These are phyloP conservation scores for Eudyptes chrysolophus DNA, from an alignment of 2,113 vertebrate genomes.

Conservation along the genomic window DNA sequence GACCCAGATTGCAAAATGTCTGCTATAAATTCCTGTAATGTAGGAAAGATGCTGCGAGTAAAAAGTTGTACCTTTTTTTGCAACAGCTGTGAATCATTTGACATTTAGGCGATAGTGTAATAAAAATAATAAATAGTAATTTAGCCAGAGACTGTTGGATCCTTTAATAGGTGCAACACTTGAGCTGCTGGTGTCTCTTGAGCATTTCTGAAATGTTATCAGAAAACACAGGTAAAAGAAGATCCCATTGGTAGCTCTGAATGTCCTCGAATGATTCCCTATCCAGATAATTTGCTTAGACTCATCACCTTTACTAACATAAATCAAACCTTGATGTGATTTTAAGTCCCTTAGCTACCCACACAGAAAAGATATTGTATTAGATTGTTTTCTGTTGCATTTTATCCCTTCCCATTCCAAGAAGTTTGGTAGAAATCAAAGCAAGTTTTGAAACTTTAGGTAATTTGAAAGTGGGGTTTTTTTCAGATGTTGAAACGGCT, in stretches of 20 bases:
- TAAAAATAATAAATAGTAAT: conserved; percentile 64
- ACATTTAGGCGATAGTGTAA: conserved; percentile 49
- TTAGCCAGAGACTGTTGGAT: not conserved
- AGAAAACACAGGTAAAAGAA: conserved; percentile 7
- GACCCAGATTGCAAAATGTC: not conserved
- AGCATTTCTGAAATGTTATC: conserved; percentile 48
- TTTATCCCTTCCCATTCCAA: not conserved
- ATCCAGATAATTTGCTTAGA: conserved; percentile 48
- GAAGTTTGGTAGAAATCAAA: conserved; percentile 8
- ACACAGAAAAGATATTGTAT: conserved; percentile 17
- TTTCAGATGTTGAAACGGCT: not conserved
- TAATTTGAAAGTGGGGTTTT: not conserved
- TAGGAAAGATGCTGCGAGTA: not conserved
- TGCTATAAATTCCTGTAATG: not conserved
- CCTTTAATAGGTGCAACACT: conserved; percentile 36
- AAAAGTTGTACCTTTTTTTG: not conserved
- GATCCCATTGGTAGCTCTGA: conserved; percentile 15
- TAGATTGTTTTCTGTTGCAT: conserved; percentile 11
- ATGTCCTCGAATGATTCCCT: conserved; percentile 35
- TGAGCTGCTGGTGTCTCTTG: not conserved
- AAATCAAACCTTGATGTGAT: conserved; percentile 55
- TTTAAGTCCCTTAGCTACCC: conserved; percentile 33
- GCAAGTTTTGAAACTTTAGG: not conserved
- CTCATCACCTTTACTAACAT: conserved; percentile 33
- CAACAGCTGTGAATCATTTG: conserved; percentile 52